Conservation (phyloP, 2,797 vertebrate species). For the Melanotaenia boesemani region DNA sequence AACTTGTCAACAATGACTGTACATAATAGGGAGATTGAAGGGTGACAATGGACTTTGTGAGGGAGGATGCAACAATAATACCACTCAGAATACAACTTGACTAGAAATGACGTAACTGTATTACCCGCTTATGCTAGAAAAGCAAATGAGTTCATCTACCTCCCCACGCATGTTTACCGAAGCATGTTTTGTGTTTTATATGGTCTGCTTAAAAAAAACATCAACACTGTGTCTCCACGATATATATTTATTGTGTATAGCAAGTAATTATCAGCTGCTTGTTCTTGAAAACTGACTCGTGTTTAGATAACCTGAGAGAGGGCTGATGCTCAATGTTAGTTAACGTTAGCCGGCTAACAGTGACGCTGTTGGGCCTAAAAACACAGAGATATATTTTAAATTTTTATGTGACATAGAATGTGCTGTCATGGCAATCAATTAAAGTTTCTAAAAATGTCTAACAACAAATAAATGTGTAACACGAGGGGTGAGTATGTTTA, state of each 20-base stretch:
- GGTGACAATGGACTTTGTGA: conserved; percentile 24
- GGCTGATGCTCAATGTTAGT: conserved; percentile 38
- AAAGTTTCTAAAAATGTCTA: neutral
- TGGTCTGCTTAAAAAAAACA: neutral
- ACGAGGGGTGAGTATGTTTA: conserved; percentile 43
- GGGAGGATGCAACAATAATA: conserved; percentile 59
- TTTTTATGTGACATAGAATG: accelerated
- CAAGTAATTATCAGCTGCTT: too few relatives aligned
- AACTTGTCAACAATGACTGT: neutral
- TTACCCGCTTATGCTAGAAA: conserved; percentile 61
- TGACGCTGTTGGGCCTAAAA: conserved; percentile 69
- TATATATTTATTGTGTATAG: neutral
- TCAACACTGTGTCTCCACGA: neutral
- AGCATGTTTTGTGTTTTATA: neutral
- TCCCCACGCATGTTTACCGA: conserved; percentile 30
- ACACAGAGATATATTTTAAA: conserved; percentile 19
- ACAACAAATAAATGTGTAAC: neutral
- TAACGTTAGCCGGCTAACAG: conserved; percentile 44
- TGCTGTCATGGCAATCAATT: neutral
- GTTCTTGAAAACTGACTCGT: neutral
- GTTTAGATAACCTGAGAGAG: conserved; percentile 17
- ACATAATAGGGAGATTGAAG: neutral
- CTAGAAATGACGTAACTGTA: conserved; percentile 72
- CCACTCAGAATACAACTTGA: conserved; percentile 60
- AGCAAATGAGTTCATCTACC: conserved; percentile 52